Evolutionary conservation across 1,140 invertebrate species (phyloP).

Genomic region (Macrotrachela quadricornifera): DNA sequence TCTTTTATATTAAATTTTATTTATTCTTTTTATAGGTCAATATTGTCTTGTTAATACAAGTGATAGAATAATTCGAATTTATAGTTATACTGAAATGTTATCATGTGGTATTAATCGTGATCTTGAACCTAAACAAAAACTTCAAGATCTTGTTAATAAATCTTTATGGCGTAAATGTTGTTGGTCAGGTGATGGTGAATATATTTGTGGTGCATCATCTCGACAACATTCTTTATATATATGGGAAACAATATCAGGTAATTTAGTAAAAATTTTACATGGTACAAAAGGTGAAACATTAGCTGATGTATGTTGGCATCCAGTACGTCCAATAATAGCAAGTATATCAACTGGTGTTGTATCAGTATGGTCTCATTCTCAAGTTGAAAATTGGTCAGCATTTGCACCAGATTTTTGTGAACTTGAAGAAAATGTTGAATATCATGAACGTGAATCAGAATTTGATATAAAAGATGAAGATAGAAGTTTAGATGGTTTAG

Average conservation of each 20-base stretch:
- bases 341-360: conserved; percentile 86
- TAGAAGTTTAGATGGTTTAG: conserved; percentile 45
- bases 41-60: conserved; percentile 57
- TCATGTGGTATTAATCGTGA: conserved; percentile 22
- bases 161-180: conserved; percentile 99
- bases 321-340: conserved; percentile 65
- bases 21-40: too few species aligned
- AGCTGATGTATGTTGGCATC: conserved; percentile 88
- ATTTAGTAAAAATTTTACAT: conserved; percentile 92
- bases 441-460: conserved; percentile 91
- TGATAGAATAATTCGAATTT: conserved; percentile 83
- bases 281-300: conserved; percentile 92
- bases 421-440: conserved; percentile 96
- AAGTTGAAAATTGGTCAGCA: conserved; percentile 97
- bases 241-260: conserved; percentile 94
- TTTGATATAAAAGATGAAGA: conserved; percentile 90
- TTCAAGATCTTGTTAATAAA: conserved; percentile 94
- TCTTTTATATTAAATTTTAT: too few species aligned
- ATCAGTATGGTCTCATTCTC: conserved; percentile 92
- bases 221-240: conserved; percentile 92
- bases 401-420: conserved; percentile 99
- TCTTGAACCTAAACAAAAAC: conserved; percentile 82
- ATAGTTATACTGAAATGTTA: conserved; percentile 67
- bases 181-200: conserved; percentile 97
- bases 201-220: conserved; percentile 90